Conservation (phyloP, 2,113 vertebrate species). For the Bos taurus region DNA sequence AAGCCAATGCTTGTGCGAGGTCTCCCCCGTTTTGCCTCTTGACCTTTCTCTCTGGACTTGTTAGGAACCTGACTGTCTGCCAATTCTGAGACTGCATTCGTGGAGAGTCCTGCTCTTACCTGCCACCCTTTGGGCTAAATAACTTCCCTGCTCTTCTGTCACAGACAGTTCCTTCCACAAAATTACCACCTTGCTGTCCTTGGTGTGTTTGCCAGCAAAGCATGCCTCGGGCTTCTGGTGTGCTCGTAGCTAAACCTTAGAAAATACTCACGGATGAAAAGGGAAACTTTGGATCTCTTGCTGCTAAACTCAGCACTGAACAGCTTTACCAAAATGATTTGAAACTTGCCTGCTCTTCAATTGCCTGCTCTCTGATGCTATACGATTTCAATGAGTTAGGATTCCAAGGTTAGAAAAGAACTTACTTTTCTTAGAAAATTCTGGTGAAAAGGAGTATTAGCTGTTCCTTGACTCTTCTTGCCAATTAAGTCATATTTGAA, state of each 20-base stretch:
- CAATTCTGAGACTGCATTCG: background rate
- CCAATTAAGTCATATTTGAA: slow-evolving; percentile 1
- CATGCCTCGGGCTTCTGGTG: slow-evolving; percentile 36
- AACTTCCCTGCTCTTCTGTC: slow-evolving; percentile 46
- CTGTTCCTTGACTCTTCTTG: background rate
- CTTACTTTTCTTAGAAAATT: background rate
- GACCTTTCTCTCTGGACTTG: background rate
- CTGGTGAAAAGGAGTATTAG: background rate
- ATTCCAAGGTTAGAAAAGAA: slow-evolving; percentile 41
- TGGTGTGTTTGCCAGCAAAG: slow-evolving; percentile 42
- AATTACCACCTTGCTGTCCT: slow-evolving; percentile 40
- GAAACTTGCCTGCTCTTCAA: slow-evolving; percentile 25
- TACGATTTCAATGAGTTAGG: background rate
- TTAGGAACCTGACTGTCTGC: background rate
- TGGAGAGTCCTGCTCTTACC: slow-evolving; percentile 31
- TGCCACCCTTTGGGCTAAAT: slow-evolving; percentile 56
- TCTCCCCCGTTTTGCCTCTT: background rate
- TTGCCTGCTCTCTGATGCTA: background rate
- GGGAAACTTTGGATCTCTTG: background rate
- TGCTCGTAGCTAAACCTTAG: slow-evolving; percentile 45
- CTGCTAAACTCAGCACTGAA: background rate
- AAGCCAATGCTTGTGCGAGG: rapidly evolving
- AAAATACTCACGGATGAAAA: slow-evolving; percentile 38
- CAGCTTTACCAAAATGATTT: slow-evolving; percentile 1
- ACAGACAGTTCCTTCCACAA: background rate